Conservation (phyloP, 2,888 invertebrate genomes). For the Hesperia comma region DNA sequence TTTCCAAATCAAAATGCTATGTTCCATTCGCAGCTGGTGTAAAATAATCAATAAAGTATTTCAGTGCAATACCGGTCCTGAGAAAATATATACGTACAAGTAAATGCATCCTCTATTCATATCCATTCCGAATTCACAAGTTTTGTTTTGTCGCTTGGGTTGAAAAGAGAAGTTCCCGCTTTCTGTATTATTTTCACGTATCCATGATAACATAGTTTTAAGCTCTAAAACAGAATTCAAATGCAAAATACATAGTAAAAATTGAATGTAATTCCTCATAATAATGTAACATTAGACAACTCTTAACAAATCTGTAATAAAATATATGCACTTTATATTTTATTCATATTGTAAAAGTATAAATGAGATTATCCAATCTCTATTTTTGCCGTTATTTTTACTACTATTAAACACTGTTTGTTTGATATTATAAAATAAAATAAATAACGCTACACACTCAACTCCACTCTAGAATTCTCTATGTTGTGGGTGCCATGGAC, state of each 20-base stretch:
- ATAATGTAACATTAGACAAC: too few relatives aligned
- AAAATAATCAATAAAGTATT: background rate
- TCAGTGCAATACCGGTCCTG: background rate
- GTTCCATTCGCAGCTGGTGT: background rate
- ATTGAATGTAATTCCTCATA: background rate
- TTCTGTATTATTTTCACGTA: background rate
- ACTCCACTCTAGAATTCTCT: too few relatives aligned
- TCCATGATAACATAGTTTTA: background rate
- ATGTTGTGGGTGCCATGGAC: too few relatives aligned
- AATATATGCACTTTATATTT: too few relatives aligned
- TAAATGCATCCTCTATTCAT: slow-evolving; percentile 1
- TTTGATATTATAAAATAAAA: too few relatives aligned
- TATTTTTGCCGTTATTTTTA: too few relatives aligned
- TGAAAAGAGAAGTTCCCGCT: background rate
- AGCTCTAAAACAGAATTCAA: slow-evolving; percentile 8
- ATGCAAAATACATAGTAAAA: background rate
- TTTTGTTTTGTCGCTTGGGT: background rate
- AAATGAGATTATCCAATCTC: too few relatives aligned
- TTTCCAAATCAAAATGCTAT: too few relatives aligned
- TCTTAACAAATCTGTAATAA: too few relatives aligned
- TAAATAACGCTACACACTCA: too few relatives aligned
- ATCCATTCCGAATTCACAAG: background rate
- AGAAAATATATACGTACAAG: background rate
- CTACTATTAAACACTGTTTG: too few relatives aligned
- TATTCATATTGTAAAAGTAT: too few relatives aligned